These are phyloP conservation scores for Papilio protenor DNA, from an alignment of 2,888 invertebrate species.

Conservation along the genomic window DNA sequence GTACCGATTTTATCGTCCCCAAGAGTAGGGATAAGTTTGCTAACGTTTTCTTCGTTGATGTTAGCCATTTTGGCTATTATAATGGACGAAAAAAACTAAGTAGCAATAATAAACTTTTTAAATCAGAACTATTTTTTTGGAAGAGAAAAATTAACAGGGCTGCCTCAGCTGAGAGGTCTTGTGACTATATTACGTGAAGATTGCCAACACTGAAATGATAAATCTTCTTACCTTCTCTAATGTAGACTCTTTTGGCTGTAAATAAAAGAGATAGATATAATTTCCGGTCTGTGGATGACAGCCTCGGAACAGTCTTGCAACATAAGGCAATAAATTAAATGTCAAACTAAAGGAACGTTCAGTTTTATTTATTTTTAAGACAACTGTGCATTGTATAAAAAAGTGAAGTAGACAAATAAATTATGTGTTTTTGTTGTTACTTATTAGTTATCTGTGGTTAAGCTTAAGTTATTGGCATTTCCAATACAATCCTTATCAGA, in stretches of 20 bases:
- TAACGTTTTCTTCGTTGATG: conserved; percentile 85
- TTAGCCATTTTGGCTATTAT: conserved; percentile 80
- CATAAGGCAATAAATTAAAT: conserved; percentile 46
- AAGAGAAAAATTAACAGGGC: conserved; percentile 62
- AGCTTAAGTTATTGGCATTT: neutral
- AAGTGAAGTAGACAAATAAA: no score
- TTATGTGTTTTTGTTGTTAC: no score
- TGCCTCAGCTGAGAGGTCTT: conserved; percentile 84
- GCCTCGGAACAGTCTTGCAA: conserved; percentile 55
- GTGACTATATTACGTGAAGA: conserved; percentile 77
- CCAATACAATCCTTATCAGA: neutral
- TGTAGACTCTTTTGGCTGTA: conserved; percentile 64
- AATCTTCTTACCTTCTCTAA: conserved; percentile 77
- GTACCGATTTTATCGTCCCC: conserved; percentile 95
- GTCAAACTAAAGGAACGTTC: conserved; percentile 43
- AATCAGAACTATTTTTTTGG: conserved; percentile 54
- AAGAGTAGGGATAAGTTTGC: conserved; percentile 88
- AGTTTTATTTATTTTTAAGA: neutral
- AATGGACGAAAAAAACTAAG: conserved; percentile 47
- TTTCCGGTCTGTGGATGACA: conserved; percentile 60
- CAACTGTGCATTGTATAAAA: neutral
- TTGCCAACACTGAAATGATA: conserved; percentile 55
- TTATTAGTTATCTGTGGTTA: no score
- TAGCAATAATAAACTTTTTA: conserved; percentile 49
- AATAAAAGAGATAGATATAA: conserved; percentile 64